phyloP scores from a whole-genome alignment of 2,797 vertebrate genomes.

The Notamacropus eugenii region DNA sequence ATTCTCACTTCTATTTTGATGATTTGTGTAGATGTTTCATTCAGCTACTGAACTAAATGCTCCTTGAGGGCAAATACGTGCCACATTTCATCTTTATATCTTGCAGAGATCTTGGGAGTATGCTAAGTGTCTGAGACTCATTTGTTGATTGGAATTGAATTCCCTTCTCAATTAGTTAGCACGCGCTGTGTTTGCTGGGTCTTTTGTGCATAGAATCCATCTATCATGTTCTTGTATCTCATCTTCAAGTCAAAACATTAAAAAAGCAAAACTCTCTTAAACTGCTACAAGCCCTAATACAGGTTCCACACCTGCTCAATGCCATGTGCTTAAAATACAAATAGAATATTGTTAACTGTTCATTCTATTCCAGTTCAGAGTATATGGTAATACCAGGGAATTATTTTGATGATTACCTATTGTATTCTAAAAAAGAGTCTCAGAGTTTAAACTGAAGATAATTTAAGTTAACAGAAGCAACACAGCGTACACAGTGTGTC shows the following conservation, averaged over 20 bases:
- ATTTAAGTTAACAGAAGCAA: constrained; percentile 40
- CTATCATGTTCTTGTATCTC: constrained; percentile 43
- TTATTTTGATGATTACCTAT: constrained; percentile 50
- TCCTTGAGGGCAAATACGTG: neutral
- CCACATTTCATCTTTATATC: neutral
- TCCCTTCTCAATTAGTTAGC: constrained; percentile 36
- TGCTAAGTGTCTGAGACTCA: no score
- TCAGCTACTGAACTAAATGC: neutral
- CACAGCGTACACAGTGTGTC: constrained; percentile 43
- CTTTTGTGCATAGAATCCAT: constrained; percentile 31
- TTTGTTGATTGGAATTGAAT: neutral
- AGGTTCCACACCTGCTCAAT: neutral
- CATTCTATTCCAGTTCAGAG: constrained; percentile 46
- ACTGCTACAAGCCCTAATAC: constrained; percentile 15
- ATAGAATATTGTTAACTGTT: constrained; percentile 36
- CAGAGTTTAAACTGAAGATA: constrained; percentile 58
- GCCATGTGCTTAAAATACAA: constrained; percentile 23
- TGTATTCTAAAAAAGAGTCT: constrained; percentile 50
- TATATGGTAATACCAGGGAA: neutral
- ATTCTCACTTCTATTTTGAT: neutral
- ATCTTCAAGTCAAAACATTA: constrained; percentile 25
- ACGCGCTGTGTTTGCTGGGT: neutral
- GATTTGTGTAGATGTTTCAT: neutral
- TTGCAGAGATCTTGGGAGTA: neutral
- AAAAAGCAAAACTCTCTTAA: neutral